Evolutionary conservation across 2,113 vertebrate genomes (phyloP).

Genomic region (Antechinus flavipes): DNA sequence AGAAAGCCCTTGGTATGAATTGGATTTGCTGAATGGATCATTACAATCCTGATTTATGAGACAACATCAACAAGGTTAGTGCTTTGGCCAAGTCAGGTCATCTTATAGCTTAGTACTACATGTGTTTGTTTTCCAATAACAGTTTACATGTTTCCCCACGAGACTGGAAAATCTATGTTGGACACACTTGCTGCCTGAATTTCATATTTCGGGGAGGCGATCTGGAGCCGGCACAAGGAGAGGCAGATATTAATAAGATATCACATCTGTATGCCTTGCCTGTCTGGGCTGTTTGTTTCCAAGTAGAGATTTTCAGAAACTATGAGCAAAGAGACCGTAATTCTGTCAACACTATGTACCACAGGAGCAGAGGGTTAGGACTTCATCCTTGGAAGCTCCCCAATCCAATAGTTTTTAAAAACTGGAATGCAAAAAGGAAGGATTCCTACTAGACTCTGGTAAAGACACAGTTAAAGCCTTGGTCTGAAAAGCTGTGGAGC

Average conservation of each 20-base stretch:
- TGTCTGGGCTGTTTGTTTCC: slow-evolving; percentile 30
- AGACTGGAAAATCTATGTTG: slow-evolving; percentile 65
- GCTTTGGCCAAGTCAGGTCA: background rate
- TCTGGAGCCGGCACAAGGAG: slow-evolving; percentile 17
- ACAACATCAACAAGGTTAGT: background rate
- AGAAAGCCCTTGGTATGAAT: background rate
- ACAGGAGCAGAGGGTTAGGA: slow-evolving; percentile 57
- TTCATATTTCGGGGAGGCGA: slow-evolving; percentile 41
- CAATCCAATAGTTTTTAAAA: slow-evolving; percentile 2
- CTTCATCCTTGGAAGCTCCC: slow-evolving; percentile 46
- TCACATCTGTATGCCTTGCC: background rate
- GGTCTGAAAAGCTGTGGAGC: background rate
- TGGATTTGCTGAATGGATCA: background rate
- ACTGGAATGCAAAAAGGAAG: background rate
- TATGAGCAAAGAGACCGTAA: slow-evolving; percentile 59
- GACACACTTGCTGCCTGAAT: slow-evolving; percentile 51
- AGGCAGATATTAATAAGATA: background rate
- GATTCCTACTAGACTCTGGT: background rate
- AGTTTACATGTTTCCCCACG: slow-evolving; percentile 39
- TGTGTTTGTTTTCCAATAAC: slow-evolving; percentile 58
- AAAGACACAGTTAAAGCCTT: background rate
- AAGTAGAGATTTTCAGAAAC: slow-evolving; percentile 61
- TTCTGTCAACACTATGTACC: slow-evolving; percentile 71
- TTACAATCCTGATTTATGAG: background rate
- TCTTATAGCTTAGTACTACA: slow-evolving; percentile 11